Conservation (phyloP, 2,113 vertebrate species). For the Solea senegalensis region DNA sequence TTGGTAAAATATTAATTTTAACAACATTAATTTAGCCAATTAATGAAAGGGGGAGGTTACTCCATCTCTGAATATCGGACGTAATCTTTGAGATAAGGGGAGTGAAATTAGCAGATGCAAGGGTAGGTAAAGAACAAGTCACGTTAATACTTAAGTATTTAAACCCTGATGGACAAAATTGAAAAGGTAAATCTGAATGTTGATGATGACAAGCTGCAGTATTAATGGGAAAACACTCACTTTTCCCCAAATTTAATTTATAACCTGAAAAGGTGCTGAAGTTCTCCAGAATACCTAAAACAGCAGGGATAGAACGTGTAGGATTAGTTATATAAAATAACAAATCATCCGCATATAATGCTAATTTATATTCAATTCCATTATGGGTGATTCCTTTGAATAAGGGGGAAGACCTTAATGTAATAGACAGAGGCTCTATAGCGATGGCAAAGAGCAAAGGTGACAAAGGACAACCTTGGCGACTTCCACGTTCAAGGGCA, state of each 20-base stretch:
- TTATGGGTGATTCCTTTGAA: no score
- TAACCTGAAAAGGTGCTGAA: not conserved
- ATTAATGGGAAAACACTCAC: not conserved
- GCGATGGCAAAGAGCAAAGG: no score
- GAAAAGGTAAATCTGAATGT: conserved; percentile 9
- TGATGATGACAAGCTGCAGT: not conserved
- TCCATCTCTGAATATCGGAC: not conserved
- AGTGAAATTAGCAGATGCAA: conserved; percentile 5
- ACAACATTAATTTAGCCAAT: not conserved
- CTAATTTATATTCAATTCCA: no score
- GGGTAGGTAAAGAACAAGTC: not conserved
- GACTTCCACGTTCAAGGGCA: no score
- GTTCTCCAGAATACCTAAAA: not conserved
- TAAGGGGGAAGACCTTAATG: no score
- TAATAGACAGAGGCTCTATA: no score
- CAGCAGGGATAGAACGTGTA: not conserved
- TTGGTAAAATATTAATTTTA: conserved; percentile 14
- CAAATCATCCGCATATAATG: no score
- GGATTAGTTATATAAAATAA: no score
- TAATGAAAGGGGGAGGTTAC: conserved; percentile 1
- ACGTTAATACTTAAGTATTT: conserved; percentile 12
- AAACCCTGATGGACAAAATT: not conserved
- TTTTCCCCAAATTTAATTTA: not conserved
- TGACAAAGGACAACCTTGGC: no score
- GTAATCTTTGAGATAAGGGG: conserved; percentile 9